Evolutionary conservation across 1,140 invertebrate species (phyloP).

Genomic region (Harlomillsia oculata): DNA sequence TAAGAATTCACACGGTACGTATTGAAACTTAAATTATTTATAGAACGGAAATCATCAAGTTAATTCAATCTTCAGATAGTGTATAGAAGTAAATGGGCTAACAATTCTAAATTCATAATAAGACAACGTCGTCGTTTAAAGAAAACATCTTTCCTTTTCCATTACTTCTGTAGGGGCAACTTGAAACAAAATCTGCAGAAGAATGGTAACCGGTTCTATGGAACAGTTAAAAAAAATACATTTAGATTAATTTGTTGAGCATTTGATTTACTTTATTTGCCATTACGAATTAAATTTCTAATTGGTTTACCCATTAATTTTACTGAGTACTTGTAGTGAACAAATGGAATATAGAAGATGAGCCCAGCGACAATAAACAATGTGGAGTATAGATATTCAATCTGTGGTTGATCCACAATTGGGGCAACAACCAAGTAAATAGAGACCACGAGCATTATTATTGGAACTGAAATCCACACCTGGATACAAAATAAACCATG

Average conservation of each 20-base stretch:
- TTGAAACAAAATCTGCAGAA: conserved; percentile 79
- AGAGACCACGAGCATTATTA: conserved; percentile 76
- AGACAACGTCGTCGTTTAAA: conserved; percentile 17
- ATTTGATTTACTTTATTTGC: background rate
- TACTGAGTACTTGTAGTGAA: conserved; percentile 70
- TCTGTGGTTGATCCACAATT: conserved; percentile 79
- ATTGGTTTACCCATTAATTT: conserved; percentile 66
- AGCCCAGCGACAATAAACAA: conserved; percentile 78
- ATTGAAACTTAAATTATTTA: no score
- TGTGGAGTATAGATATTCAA: conserved; percentile 82
- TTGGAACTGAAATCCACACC: conserved; percentile 84
- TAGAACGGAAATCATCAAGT: no score
- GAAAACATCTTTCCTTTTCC: conserved; percentile 33
- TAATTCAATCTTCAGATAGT: no score
- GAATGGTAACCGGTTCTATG: conserved; percentile 75
- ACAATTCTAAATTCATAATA: no score
- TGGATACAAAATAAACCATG: conserved; percentile 42
- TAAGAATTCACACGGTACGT: no score
- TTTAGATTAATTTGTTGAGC: background rate
- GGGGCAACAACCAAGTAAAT: conserved; percentile 84
- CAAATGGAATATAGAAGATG: conserved; percentile 85
- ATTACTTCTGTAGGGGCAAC: conserved; percentile 68
- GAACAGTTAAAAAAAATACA: conserved; percentile 40
- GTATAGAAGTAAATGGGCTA: no score
- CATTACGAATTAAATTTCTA: background rate